These are phyloP conservation scores for Aegotheles bennettii DNA, from an alignment of 2,113 vertebrate species.

Conservation along the genomic window DNA sequence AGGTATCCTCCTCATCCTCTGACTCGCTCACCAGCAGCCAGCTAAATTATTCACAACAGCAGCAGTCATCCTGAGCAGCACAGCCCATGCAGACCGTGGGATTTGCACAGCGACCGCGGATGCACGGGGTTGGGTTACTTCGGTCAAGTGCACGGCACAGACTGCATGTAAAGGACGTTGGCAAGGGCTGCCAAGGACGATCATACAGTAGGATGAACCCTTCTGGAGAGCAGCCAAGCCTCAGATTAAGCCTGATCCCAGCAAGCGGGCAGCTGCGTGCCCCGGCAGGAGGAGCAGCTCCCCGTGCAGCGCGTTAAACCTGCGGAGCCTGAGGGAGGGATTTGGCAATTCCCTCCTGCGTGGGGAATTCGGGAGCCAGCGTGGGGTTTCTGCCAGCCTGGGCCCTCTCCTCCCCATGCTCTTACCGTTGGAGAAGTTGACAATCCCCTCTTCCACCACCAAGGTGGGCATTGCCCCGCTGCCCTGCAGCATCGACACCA, in stretches of 20 bases:
- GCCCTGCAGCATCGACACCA: conserved; percentile 98
- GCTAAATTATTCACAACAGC: neutral
- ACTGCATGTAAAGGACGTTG: neutral
- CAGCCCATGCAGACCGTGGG: rapidly evolving
- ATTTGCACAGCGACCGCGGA: neutral
- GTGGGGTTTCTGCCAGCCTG: rapidly evolving
- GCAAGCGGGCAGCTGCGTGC: neutral
- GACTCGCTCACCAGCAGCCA: neutral
- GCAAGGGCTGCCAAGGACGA: neutral
- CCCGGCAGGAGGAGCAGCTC: neutral
- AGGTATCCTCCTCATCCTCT: neutral
- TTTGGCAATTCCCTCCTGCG: neutral
- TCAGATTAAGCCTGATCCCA: neutral
- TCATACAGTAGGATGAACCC: neutral
- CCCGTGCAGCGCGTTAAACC: neutral
- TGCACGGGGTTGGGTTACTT: neutral
- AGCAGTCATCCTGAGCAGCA: neutral
- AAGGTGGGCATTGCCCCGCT: conserved; percentile 95
- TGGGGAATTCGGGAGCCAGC: rapidly evolving
- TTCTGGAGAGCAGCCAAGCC: neutral
- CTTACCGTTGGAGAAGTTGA: conserved; percentile 80
- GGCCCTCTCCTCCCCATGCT: neutral
- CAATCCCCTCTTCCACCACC: conserved; percentile 91
- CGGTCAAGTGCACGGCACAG: neutral
- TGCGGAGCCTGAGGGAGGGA: rapidly evolving